Evolutionary conservation across 2,113 vertebrate species (phyloP).

Genomic region (Tapirus terrestris): DNA sequence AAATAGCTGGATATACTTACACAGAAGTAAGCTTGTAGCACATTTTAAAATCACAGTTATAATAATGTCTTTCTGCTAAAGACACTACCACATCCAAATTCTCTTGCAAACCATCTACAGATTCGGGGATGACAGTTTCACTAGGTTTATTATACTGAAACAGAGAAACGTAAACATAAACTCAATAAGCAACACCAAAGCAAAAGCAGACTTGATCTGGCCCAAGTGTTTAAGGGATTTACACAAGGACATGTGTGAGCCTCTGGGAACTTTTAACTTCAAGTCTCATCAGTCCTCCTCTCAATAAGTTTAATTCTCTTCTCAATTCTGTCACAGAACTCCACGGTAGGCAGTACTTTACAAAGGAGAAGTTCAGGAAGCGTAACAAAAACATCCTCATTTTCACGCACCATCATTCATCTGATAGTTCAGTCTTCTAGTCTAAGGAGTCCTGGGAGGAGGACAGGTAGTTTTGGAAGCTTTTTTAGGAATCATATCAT

Average conservation of each 20-base stretch:
- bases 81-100: constrained; percentile 99
- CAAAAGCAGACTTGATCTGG: background rate
- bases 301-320: background rate
- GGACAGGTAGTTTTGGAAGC: background rate
- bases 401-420: background rate
- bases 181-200: background rate
- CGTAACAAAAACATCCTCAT: background rate
- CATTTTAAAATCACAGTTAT: constrained; percentile 99
- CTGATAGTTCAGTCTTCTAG: background rate
- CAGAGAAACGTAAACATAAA: constrained; percentile 56
- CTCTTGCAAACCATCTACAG: constrained; percentile 94
- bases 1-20: constrained; percentile 87
- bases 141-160: constrained; percentile 98
- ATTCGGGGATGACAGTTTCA: constrained; percentile 94
- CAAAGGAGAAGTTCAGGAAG: background rate
- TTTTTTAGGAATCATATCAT: background rate
- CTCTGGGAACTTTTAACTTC: background rate
- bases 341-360: background rate
- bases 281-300: background rate
- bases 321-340: background rate
- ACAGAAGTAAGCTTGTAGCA: constrained; percentile 98
- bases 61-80: constrained; percentile 98
- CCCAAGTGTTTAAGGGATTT: background rate
- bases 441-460: background rate
- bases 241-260: background rate